These are phyloP conservation scores for Folsomia manolachei DNA, from an alignment of 2,888 invertebrate species.

Conservation along the genomic window DNA sequence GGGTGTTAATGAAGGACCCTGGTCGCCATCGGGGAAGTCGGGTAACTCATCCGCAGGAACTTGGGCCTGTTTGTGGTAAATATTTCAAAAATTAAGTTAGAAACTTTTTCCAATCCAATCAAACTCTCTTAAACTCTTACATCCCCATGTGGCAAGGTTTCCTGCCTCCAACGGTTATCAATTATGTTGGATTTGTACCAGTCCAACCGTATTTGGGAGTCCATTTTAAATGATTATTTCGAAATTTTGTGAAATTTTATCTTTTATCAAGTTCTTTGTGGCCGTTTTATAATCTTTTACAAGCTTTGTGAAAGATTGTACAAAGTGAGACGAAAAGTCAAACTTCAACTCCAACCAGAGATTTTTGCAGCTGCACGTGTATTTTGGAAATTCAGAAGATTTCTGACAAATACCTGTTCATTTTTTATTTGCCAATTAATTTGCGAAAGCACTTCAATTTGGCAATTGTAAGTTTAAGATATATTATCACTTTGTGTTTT, in stretches of 20 bases:
- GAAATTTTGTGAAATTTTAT: neutral
- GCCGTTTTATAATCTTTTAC: too few relatives aligned
- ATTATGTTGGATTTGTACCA: constrained; percentile 49
- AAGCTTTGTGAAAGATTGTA: neutral
- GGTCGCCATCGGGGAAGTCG: constrained; percentile 48
- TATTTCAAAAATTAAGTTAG: neutral
- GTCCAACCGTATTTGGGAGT: constrained; percentile 45
- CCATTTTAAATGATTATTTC: constrained; percentile 33
- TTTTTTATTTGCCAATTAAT: too few relatives aligned
- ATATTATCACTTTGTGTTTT: too few relatives aligned
- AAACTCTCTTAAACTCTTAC: constrained; percentile 26
- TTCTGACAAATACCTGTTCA: too few relatives aligned
- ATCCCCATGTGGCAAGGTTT: constrained; percentile 47
- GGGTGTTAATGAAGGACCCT: constrained; percentile 48
- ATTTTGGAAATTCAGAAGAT: too few relatives aligned
- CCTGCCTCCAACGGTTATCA: constrained; percentile 50
- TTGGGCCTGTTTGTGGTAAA: constrained; percentile 37
- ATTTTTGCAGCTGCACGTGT: neutral
- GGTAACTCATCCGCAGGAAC: constrained; percentile 46
- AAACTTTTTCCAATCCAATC: neutral
- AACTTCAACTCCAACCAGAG: too few relatives aligned
- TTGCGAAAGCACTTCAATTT: too few relatives aligned
- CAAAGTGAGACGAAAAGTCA: too few relatives aligned
- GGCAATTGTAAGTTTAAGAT: too few relatives aligned
- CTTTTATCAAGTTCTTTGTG: neutral